phyloP scores from a whole-genome alignment of 1,140 invertebrate genomes.

The Condylostylus longicornis region DNA sequence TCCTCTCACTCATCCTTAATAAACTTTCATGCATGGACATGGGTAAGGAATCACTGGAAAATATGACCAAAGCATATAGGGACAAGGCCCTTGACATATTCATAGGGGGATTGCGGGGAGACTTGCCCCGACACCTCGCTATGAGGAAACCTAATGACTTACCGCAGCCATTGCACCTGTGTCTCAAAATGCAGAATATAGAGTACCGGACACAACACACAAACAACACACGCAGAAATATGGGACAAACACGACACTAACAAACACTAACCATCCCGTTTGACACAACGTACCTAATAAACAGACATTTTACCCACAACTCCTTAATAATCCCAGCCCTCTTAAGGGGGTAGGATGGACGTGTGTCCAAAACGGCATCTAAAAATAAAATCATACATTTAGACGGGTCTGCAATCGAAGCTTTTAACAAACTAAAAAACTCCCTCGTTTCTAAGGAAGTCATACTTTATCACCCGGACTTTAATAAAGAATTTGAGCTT shows the following conservation, averaged over 20 bases:
- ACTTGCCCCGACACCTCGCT: no score
- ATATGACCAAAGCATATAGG: conserved; percentile 1
- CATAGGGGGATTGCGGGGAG: no score
- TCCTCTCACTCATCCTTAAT: conserved; percentile 1
- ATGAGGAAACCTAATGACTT: no score
- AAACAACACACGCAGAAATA: conserved; percentile 7
- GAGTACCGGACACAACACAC: conserved; percentile 10
- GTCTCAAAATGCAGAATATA: conserved; percentile 1
- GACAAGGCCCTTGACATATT: no score
- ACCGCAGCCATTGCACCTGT: background rate
- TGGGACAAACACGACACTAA: conserved; percentile 7
- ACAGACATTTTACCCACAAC: conserved; percentile 2
- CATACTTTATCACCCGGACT: conserved; percentile 26
- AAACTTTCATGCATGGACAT: conserved; percentile 1
- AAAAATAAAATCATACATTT: conserved; percentile 5
- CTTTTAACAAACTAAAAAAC: conserved; percentile 29
- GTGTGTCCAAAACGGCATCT: background rate
- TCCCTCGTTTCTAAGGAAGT: conserved; percentile 23
- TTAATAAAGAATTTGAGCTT: conserved; percentile 17
- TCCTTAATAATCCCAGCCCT: conserved; percentile 6
- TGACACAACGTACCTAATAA: conserved; percentile 1
- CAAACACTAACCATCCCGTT: no score
- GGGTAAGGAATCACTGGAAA: background rate
- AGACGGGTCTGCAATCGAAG: conserved; percentile 10
- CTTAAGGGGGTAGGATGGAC: conserved; percentile 6